These are phyloP conservation scores for Neodiprion virginianus DNA, from an alignment of 1,140 invertebrate species.

Conservation along the genomic window DNA sequence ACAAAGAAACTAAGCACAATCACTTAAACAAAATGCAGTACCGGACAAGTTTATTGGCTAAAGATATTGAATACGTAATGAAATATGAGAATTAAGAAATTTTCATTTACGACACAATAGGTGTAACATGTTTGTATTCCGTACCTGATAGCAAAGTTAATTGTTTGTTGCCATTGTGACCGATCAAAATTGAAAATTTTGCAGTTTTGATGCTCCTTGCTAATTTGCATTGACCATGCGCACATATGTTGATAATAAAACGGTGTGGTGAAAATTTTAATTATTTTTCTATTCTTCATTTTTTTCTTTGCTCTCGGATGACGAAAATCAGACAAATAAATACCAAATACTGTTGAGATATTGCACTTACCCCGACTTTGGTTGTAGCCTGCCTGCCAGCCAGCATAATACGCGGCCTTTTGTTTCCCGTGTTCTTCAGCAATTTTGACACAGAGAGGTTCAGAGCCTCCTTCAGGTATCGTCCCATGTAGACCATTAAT, in stretches of 20 bases:
- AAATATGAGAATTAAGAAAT: no score
- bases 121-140: no score
- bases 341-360: not conserved
- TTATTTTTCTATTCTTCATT: not conserved
- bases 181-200: no score
- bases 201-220: no score
- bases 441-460: conserved; percentile 85
- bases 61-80: no score
- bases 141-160: no score
- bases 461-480: conserved; percentile 81
- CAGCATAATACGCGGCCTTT: conserved; percentile 75
- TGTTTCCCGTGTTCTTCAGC: conserved; percentile 94
- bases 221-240: no score
- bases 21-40: no score
- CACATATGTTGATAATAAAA: not conserved
- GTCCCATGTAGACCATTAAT: conserved; percentile 86
- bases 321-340: not conserved
- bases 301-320: not conserved
- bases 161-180: no score
- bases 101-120: no score
- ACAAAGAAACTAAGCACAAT: no score
- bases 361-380: conserved; percentile 62
- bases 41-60: no score
- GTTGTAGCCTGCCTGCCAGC: conserved; percentile 66
- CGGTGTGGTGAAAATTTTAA: not conserved